Evolutionary conservation across 2,797 vertebrate genomes (phyloP), one percentile per base, ranked within the genome.

Genomic region (Iguana delicatissima): DNA sequence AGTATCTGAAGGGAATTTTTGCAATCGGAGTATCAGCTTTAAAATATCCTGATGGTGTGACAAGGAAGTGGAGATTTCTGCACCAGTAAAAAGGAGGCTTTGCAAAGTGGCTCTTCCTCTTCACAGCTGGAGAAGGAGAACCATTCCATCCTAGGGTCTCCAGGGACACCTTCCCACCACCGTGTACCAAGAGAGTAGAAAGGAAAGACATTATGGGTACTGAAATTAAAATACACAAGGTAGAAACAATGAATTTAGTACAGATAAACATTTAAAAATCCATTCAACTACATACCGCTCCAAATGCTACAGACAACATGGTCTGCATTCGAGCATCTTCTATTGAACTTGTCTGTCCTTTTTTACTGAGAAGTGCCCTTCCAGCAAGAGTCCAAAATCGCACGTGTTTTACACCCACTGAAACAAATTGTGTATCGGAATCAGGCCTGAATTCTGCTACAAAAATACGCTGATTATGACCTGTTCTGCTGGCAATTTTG

Each of bases 391-490:
- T 99, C 99, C 99, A 99, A 97, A 99, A 99, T 80, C 98, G 98
- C 88, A 99, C 99, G 0, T 99, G 99, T 62, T 99, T 99, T 46
- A 99, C 98, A 86, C 99, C 99, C 95, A 99, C 99, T 3, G 99
- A 99, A 95, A 99, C 99, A 97, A 99, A 99, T 97, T 99, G 98
- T 18, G 98, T 99, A 95, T 99, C 99, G 0, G 99, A 99, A 96
- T 99, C 99, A 0, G 99, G 99, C 4, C 99, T 97, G 96, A 99
- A 99, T 96, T 99, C 99, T 3, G 99, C 99, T 97, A 99, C 99
- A 96, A 99, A 99, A 96, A 99, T 99, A 90, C 99, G 98, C 93
- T 99, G 98, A 89, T 97, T 98, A 95, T 99, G 99, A 90, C 99
- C 99, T 4, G 98, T 97, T 93, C 98, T 97, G 95, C 98, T 99